Conservation (phyloP, 2,888 invertebrate genomes). For the Brenthis daphne region DNA sequence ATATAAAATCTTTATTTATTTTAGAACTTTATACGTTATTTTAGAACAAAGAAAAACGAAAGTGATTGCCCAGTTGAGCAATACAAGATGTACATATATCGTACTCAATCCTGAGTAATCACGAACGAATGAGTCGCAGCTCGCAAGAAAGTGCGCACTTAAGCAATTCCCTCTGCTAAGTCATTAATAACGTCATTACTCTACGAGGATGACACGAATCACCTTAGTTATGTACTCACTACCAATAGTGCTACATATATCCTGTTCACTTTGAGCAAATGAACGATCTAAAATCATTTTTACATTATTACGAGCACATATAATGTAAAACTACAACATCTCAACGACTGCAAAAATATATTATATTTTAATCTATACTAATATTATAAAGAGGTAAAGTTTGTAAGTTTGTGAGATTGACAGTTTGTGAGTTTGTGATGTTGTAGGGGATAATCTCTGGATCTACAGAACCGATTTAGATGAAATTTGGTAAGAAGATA, state of each 20-base stretch:
- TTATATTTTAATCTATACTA: no score
- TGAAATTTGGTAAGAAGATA: no score
- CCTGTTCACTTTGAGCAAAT: slow-evolving; percentile 8
- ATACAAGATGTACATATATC: slow-evolving; percentile 15
- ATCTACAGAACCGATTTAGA: no score
- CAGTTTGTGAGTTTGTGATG: no score
- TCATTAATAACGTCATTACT: slow-evolving; percentile 39
- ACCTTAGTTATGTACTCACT: slow-evolving; percentile 25
- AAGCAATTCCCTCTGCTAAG: slow-evolving; percentile 33
- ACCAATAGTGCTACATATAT: slow-evolving; percentile 1
- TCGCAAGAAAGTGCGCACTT: slow-evolving; percentile 37
- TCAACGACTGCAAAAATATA: neutral
- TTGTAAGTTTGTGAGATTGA: no score
- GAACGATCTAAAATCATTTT: neutral
- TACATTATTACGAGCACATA: neutral
- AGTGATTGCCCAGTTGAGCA: slow-evolving; percentile 24
- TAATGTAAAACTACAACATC: neutral
- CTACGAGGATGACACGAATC: slow-evolving; percentile 37
- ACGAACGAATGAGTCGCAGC: slow-evolving; percentile 21
- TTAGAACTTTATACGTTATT: neutral
- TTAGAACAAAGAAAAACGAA: slow-evolving; percentile 1
- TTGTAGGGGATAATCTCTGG: no score
- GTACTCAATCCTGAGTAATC: slow-evolving; percentile 22
- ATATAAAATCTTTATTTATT: no score
- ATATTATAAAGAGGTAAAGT: no score